Base-by-base conservation (phyloP, 2,113 vertebrate species). In the Oreochromis spilurus region DNA sequence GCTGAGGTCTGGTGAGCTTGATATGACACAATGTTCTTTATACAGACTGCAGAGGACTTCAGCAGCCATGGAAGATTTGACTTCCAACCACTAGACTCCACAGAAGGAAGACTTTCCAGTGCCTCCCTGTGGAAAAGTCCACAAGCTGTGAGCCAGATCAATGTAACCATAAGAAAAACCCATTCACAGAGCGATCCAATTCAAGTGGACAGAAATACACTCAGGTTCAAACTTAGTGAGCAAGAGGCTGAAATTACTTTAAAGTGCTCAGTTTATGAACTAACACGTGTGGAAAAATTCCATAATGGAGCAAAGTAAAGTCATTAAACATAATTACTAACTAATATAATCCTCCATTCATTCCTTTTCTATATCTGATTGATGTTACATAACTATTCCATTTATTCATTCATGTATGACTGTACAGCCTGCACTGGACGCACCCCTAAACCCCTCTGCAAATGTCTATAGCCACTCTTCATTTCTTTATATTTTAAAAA, bases 41-140 rank as follows among this genome's bases (percentile, higher is more conserved):
- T 90, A 89, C 90, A 90, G 93, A 82, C 77, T 31, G 87, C 83
- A 84, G 55, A 93, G 70, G 88, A 86, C 89, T 92, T 60, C 72
- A 92, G 93, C 91, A 75, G 86, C 92, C 84, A 78, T 92, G 94
- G 94, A 96, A 94, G 89, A 96, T 95, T 85, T 91, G 93, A 95
- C 94, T 88, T 93, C 77, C 87, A 88, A 90, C 90, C 83, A 60
- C 83, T 38, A 38, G 67, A 55, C 80, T 83, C 77, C 77, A 67
- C 67, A 78, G 80, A 3, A 29, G 82, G 72, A 86, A 87, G 88
- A 92, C 79, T 96, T 96, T 96, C 95, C 95, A 96, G 89, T 34
- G 87, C 82, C 84, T 84, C 89, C 84, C 91, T 90, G 85, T 95
- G 93, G 94, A 96, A 95, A 96, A 94, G 89, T 93, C 84, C 26